A percentile compares a stretch with the other conserved stretches of the same genome.
Evolutionary conservation across 2,797 vertebrate genomes (phyloP).

Genomic region (Melopsittacus undulatus): DNA sequence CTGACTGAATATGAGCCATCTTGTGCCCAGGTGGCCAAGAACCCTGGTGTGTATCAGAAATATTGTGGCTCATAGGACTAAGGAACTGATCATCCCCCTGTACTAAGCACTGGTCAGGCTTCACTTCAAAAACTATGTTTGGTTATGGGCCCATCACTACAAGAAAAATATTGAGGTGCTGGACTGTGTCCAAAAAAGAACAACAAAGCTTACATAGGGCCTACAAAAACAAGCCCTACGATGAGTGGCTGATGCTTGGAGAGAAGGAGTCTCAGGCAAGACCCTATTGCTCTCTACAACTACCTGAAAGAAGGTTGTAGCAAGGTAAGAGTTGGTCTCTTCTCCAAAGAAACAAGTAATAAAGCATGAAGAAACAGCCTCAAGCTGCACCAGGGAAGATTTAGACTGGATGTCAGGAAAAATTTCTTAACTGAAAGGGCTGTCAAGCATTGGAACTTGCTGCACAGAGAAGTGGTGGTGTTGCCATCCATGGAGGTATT

Average conservation of each 20-base stretch:
- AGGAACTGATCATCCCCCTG: neutral
- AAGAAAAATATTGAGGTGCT: neutral
- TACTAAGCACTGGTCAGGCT: neutral
- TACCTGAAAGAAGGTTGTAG: neutral
- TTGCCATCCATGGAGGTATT: neutral
- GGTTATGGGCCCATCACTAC: neutral
- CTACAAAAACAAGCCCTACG: neutral
- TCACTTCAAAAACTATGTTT: neutral
- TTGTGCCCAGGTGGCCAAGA: neutral
- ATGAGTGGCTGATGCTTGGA: neutral
- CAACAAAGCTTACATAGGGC: neutral
- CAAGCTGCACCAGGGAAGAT: neutral
- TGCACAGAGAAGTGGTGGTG: neutral
- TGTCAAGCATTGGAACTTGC: neutral
- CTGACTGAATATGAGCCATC: neutral
- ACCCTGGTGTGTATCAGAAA: neutral
- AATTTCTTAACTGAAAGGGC: neutral
- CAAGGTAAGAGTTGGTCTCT: neutral
- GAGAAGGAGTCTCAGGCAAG: neutral
- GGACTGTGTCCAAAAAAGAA: neutral
- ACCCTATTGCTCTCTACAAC: rapidly evolving
- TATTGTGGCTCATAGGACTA: no score
- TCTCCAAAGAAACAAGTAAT: neutral
- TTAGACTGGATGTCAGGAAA: neutral
- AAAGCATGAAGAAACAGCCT: neutral